A percentile compares a stretch with the other conserved stretches of the same genome.
These are phyloP conservation scores for Cheracebus regulus DNA, from an alignment of 2,797 vertebrate species.

Conservation along the genomic window DNA sequence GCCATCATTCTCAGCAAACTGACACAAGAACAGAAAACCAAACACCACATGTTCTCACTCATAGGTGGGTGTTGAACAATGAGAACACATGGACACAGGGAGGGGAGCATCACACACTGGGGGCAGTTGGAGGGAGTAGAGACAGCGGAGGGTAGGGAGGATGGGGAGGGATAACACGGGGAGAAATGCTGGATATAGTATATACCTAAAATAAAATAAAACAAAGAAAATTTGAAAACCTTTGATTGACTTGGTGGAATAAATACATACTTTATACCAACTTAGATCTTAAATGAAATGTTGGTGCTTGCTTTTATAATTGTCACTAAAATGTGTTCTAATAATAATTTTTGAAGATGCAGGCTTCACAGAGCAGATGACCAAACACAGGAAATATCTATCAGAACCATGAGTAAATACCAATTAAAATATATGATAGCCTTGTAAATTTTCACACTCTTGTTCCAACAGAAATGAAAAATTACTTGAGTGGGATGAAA, in stretches of 20 bases:
- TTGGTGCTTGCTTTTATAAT: background rate
- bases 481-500: background rate
- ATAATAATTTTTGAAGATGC: slow-evolving; percentile 7
- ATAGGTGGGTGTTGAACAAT: no score
- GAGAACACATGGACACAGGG: no score
- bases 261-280: slow-evolving; percentile 13
- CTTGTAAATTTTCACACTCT: slow-evolving; percentile 34
- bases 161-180: no score
- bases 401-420: slow-evolving; percentile 41
- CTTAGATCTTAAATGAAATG: slow-evolving; percentile 14
- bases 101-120: no score
- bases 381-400: slow-evolving; percentile 45
- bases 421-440: slow-evolving; percentile 8
- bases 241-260: slow-evolving; percentile 14
- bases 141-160: no score
- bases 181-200: no score
- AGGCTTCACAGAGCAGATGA: slow-evolving; percentile 28
- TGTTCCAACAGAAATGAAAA: slow-evolving; percentile 45
- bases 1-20: no score
- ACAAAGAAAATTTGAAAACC: background rate
- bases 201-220: no score
- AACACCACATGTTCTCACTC: no score
- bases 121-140: no score
- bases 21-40: no score
- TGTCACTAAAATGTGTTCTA: background rate